phyloP scores from a whole-genome alignment of 2,888 invertebrate genomes.

The Phragmatobia fuliginosa region DNA sequence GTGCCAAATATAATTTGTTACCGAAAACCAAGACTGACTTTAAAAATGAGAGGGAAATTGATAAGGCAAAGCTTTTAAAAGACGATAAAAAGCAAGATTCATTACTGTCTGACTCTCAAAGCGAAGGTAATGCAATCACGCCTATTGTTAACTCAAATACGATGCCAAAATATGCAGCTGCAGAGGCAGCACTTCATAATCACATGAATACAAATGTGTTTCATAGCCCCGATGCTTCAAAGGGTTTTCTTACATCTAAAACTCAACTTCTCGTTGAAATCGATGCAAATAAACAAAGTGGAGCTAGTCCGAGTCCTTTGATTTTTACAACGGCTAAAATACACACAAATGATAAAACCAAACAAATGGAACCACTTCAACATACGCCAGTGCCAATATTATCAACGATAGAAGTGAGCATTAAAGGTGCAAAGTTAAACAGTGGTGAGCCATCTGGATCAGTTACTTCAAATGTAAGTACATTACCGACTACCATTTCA shows the following conservation, averaged over 20 bases:
- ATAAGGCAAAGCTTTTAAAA: constrained; percentile 58
- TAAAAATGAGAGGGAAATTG: constrained; percentile 56
- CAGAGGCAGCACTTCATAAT: constrained; percentile 60
- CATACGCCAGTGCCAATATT: constrained; percentile 75
- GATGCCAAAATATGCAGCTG: constrained; percentile 46
- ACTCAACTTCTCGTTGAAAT: constrained; percentile 74
- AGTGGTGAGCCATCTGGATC: constrained; percentile 44
- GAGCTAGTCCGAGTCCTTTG: constrained; percentile 68
- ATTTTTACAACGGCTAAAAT: constrained; percentile 85
- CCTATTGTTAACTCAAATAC: constrained; percentile 55
- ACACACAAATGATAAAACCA: constrained; percentile 72
- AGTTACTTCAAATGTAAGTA: constrained; percentile 43
- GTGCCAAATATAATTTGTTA: constrained; percentile 74
- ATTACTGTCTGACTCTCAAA: constrained; percentile 36
- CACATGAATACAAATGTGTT: constrained; percentile 76
- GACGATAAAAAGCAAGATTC: constrained; percentile 52
- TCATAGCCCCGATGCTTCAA: constrained; percentile 53
- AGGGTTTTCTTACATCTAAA: constrained; percentile 57
- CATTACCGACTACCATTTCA: constrained; percentile 30
- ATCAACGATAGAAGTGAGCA: constrained; percentile 72
- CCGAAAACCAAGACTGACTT: constrained; percentile 77
- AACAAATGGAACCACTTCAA: constrained; percentile 75
- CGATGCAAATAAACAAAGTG: constrained; percentile 62
- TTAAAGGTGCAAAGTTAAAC: constrained; percentile 55
- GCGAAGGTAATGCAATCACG: constrained; percentile 42